Conservation (phyloP, 2,113 vertebrate genomes). For the Cygnus atratus region DNA sequence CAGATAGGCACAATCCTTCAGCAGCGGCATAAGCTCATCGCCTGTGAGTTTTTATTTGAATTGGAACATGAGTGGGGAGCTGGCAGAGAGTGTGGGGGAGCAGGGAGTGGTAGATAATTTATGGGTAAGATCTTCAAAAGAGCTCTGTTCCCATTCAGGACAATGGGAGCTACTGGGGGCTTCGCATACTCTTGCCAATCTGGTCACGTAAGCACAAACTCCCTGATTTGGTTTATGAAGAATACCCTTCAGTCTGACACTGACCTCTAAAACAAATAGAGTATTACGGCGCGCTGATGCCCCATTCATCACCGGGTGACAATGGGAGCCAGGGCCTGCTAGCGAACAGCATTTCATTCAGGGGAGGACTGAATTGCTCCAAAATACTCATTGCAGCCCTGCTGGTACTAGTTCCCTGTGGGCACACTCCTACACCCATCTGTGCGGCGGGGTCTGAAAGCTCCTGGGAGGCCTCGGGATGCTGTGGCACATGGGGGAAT, state of each 20-base stretch:
- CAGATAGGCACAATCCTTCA: not conserved
- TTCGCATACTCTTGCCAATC: conserved; percentile 38
- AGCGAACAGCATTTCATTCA: not conserved
- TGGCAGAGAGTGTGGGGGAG: not conserved
- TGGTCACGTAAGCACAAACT: conserved; percentile 60
- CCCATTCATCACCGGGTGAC: conserved; percentile 66
- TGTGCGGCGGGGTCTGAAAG: fast-evolving
- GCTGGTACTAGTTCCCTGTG: not conserved
- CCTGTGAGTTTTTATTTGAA: not conserved
- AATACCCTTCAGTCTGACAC: conserved; percentile 70
- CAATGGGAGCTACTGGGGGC: conserved; percentile 37
- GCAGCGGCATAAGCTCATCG: not conserved
- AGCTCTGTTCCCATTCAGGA: conserved; percentile 54
- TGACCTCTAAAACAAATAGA: conserved; percentile 69
- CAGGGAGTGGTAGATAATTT: not conserved
- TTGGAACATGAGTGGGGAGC: not conserved
- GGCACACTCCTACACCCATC: not conserved
- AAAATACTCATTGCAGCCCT: not conserved
- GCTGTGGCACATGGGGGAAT: fast-evolving
- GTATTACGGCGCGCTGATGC: conserved; percentile 37
- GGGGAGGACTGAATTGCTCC: not conserved
- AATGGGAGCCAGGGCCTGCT: conserved; percentile 41
- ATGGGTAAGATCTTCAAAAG: conserved; percentile 56
- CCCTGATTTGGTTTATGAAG: conserved; percentile 45
- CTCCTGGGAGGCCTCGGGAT: fast-evolving